Percentiles rank a stretch among this genome's conserved stretches.
Evolutionary conservation across 2,888 invertebrate genomes (phyloP).

Genomic region (Calliphora vomitoria): DNA sequence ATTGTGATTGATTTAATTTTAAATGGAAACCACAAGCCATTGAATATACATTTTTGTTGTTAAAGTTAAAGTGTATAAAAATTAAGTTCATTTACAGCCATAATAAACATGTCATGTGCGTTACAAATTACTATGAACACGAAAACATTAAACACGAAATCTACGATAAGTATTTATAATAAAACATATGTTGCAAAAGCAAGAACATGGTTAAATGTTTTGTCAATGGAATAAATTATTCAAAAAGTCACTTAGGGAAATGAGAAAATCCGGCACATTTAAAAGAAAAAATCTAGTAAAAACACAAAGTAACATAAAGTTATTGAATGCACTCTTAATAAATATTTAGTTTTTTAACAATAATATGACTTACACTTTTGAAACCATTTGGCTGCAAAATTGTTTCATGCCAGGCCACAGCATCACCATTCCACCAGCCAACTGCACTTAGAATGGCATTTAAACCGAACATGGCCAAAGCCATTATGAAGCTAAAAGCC

Average conservation of each 20-base stretch:
- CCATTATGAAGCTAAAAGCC: constrained; percentile 84
- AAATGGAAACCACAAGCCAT: not conserved
- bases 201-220: constrained; percentile 31
- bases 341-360: not conserved
- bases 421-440: constrained; percentile 82
- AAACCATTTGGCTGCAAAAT: constrained; percentile 83
- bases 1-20: too few relatives aligned
- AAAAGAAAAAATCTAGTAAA: not conserved
- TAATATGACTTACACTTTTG: constrained; percentile 79
- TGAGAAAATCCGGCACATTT: not conserved
- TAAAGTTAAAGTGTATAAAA: not conserved
- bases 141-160: constrained; percentile 64
- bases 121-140: constrained; percentile 78
- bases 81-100: not conserved
- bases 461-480: constrained; percentile 83
- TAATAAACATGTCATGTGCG: constrained; percentile 35
- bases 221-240: constrained; percentile 5
- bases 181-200: constrained; percentile 14
- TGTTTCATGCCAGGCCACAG: constrained; percentile 81
- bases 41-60: not conserved
- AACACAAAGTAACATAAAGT: not conserved
- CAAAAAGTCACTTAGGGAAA: not conserved
- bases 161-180: not conserved
- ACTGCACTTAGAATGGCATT: constrained; percentile 83
- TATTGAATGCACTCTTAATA: not conserved